These are phyloP conservation scores for Hafferia zeledoni DNA, from an alignment of 2,797 vertebrate species.

Conservation along the genomic window DNA sequence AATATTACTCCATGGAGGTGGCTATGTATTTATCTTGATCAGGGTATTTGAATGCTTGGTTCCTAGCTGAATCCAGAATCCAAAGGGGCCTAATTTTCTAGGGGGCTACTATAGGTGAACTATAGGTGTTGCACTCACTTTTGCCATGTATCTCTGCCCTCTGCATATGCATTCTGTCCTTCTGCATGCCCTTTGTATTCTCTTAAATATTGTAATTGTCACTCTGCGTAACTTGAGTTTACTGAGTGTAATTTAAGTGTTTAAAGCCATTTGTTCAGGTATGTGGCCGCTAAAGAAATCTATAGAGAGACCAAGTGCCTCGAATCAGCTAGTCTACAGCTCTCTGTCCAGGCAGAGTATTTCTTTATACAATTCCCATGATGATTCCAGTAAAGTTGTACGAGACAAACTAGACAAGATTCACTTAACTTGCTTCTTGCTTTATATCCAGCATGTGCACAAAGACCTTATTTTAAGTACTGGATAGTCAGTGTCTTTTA, in stretches of 20 bases:
- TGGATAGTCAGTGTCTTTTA: background rate
- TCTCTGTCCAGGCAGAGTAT: background rate
- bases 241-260: background rate
- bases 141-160: background rate
- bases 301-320: background rate
- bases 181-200: background rate
- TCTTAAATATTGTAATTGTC: background rate
- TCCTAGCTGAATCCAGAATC: background rate
- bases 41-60: background rate
- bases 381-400: background rate
- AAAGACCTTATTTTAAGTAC: background rate
- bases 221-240: background rate
- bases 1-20: background rate
- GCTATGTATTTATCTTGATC: background rate
- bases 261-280: background rate
- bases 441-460: background rate
- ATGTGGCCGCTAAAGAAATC: background rate
- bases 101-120: background rate
- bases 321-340: background rate
- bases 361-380: background rate
- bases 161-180: background rate
- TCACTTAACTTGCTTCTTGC: background rate
- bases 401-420: background rate
- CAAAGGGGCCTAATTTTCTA: background rate
- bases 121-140: background rate